Percentiles rank a stretch among this genome's conserved stretches.
Evolutionary conservation across 2,888 invertebrate species (phyloP).

Genomic region (Andrena flavipes): DNA sequence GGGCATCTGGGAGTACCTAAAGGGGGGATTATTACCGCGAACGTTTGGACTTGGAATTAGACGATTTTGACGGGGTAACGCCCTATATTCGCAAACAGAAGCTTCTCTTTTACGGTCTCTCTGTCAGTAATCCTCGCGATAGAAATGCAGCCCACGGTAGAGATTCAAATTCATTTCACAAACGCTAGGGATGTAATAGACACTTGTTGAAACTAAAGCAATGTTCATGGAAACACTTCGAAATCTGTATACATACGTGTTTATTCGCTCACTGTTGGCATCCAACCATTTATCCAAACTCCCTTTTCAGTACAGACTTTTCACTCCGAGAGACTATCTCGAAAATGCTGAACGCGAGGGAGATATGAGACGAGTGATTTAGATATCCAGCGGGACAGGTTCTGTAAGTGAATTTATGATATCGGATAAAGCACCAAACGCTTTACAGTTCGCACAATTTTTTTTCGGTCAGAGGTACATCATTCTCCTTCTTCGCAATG

Average conservation of each 20-base stretch:
- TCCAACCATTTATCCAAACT: conserved; percentile 21
- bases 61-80: too few species aligned
- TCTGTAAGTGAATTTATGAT: conserved; percentile 43
- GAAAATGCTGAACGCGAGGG: conserved; percentile 39
- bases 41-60: too few species aligned
- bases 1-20: neutral
- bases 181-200: too few species aligned
- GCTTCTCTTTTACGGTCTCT: too few species aligned
- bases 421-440: conserved; percentile 15
- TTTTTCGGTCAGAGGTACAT: neutral
- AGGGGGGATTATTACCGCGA: neutral
- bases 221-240: too few species aligned
- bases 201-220: too few species aligned
- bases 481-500: too few species aligned
- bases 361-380: conserved; percentile 46
- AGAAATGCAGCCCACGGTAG: too few species aligned
- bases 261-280: neutral
- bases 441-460: conserved; percentile 31
- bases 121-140: too few species aligned
- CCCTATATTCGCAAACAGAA: too few species aligned
- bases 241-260: neutral
- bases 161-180: too few species aligned
- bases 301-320: conserved; percentile 27
- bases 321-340: conserved; percentile 28
- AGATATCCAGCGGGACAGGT: conserved; percentile 45